Conservation (phyloP, 2,113 vertebrate genomes). For the Psophia crepitans region DNA sequence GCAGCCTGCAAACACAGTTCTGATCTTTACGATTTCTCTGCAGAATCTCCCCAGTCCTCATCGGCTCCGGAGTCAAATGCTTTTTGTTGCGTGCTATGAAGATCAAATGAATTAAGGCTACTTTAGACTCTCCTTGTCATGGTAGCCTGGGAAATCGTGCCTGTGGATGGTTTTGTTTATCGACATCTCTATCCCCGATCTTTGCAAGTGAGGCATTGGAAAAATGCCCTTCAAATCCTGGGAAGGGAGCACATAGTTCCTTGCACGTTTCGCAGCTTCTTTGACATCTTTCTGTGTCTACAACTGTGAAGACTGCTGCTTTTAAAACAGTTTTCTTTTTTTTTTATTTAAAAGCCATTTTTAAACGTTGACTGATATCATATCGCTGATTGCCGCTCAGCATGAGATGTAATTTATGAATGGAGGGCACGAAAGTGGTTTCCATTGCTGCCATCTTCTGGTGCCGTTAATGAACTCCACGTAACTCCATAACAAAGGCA, state of each 20-base stretch:
- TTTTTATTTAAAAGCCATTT: not conserved
- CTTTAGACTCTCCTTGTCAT: not conserved
- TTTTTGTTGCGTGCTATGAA: not conserved
- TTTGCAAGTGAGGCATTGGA: not conserved
- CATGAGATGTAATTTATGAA: not conserved
- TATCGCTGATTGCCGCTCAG: not conserved
- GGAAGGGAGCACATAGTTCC: not conserved
- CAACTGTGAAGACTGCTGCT: not conserved
- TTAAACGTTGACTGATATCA: not conserved
- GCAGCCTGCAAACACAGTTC: not conserved
- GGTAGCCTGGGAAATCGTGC: not conserved
- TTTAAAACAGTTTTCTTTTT: not conserved
- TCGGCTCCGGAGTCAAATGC: not conserved
- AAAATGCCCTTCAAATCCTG: not conserved
- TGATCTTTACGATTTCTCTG: not conserved
- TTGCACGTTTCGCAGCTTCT: not conserved
- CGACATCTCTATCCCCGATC: not conserved
- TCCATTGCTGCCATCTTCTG: slow-evolving; percentile 63
- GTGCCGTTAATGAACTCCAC: slow-evolving; percentile 5
- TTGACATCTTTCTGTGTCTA: not conserved
- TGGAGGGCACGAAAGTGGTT: not conserved
- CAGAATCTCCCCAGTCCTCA: not conserved
- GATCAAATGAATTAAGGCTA: not conserved
- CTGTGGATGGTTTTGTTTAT: not conserved
- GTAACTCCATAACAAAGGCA: not conserved